Base-by-base conservation (phyloP, 2,797 vertebrate species). In the Dermochelys coriacea region DNA sequence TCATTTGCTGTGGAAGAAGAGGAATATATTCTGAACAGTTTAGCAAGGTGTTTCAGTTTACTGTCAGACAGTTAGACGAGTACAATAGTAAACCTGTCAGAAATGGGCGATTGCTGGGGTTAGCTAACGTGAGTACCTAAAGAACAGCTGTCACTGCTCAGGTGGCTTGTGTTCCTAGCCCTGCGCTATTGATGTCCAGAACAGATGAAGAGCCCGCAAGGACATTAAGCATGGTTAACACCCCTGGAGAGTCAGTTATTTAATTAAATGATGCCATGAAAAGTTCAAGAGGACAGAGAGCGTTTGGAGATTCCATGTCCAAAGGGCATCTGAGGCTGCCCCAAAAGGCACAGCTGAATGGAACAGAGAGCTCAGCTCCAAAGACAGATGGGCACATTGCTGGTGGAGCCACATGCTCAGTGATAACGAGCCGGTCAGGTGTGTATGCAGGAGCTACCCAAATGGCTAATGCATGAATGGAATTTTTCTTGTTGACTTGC, bases 331-430 rank as follows among this genome's bases (percentile, higher is more conserved):
- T 86, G 90, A 92, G 37, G 82, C 61, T 74, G 82, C 82, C 92
- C 90, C 86, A 21, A 29, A 47, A 29, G 37, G 25, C 90, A 55
- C 94, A 92, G 85, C 92, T 80, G 85, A 45, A 74, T 50, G 80
- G 68, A 31, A 37, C 50, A 0, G 1, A 68, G 79, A 71, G 54
- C 84, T 85, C 27, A 0, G 87, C 0, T 15, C 84, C 85, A 12
- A 0, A 0, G 11, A 79, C 85, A 75, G 71, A 85, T 50, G 82
- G 12, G 85, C 14, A 15, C 14, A 5, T 59, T 59, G 31, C 29
- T 34, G 29, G 6, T 6, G 31, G 29, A 59, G 57, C 54, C 57
- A 0, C 0, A 12, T 15, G 14, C 0, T 21, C 0, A 1, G 5
- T 6, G 16, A 45, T 11, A 37, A 9, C 0, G 0, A 86, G 51